A percentile compares a stretch with the other conserved stretches of the same genome.
phyloP scores from a whole-genome alignment of 2,888 invertebrate species.

The Drosophila rellima region DNA sequence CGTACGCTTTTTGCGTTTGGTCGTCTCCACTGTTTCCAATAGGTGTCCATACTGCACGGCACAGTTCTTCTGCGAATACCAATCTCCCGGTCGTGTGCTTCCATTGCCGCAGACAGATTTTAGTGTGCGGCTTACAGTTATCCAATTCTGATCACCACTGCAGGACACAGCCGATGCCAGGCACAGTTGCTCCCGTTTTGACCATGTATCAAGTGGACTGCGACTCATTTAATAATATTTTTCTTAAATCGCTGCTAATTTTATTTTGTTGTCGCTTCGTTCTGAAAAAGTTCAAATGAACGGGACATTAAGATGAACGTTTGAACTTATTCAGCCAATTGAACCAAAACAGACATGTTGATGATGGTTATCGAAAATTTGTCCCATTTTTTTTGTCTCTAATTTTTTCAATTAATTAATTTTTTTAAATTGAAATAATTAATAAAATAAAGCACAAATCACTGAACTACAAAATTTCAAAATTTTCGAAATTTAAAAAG shows the following conservation, averaged over 20 bases:
- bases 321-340: too few species aligned
- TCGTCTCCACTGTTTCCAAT: constrained; percentile 95
- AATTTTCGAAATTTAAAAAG: too few species aligned
- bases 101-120: constrained; percentile 90
- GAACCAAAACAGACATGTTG: too few species aligned
- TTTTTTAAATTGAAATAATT: too few species aligned
- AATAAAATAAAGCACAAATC: too few species aligned
- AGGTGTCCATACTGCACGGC: constrained; percentile 95
- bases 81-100: constrained; percentile 87
- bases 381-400: too few species aligned
- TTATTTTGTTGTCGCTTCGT: not conserved
- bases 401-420: too few species aligned
- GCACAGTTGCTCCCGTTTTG: constrained; percentile 92
- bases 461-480: too few species aligned
- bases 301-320: too few species aligned
- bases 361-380: too few species aligned
- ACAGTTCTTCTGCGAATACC: constrained; percentile 97
- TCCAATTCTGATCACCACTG: constrained; percentile 96
- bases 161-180: constrained; percentile 94
- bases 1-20: constrained; percentile 85
- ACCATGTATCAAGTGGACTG: constrained; percentile 93
- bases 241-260: constrained; percentile 23
- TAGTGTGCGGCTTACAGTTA: constrained; percentile 87
- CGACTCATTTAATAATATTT: constrained; percentile 87
- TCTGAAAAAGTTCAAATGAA: too few species aligned